Evolutionary conservation across 2,113 vertebrate species (phyloP).

Genomic region (Promerops cafer): DNA sequence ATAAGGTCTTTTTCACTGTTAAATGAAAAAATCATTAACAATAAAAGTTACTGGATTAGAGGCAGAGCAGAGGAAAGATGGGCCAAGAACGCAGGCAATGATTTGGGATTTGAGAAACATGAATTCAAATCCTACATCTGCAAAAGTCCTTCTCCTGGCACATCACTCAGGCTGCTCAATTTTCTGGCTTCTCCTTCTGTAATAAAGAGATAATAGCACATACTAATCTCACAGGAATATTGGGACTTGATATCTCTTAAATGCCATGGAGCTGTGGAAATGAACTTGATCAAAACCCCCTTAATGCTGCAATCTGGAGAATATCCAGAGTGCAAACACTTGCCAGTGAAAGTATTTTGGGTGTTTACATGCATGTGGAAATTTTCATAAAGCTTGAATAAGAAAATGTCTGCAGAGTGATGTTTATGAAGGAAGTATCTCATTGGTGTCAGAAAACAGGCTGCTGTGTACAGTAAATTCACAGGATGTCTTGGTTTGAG

Average conservation of each 20-base stretch:
- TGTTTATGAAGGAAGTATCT: not conserved
- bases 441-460: not conserved
- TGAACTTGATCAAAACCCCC: not conserved
- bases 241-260: not conserved
- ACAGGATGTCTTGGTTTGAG: no score
- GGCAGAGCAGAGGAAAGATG: not conserved
- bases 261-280: not conserved
- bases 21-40: constrained; percentile 7
- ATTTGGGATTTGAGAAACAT: not conserved
- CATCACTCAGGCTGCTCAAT: not conserved
- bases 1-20: not conserved
- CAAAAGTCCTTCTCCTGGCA: not conserved
- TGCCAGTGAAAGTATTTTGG: not conserved
- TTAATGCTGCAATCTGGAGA: not conserved
- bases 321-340: not conserved
- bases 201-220: constrained; percentile 38
- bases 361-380: not conserved
- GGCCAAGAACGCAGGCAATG: not conserved
- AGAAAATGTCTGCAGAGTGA: not conserved
- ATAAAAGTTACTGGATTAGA: not conserved
- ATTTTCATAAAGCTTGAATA: not conserved
- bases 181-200: constrained; percentile 35
- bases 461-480: not conserved
- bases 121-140: constrained; percentile 11
- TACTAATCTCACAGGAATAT: constrained; percentile 31